phyloP scores from a whole-genome alignment of 2,797 vertebrate genomes.

The Myiotriccus ornatus region DNA sequence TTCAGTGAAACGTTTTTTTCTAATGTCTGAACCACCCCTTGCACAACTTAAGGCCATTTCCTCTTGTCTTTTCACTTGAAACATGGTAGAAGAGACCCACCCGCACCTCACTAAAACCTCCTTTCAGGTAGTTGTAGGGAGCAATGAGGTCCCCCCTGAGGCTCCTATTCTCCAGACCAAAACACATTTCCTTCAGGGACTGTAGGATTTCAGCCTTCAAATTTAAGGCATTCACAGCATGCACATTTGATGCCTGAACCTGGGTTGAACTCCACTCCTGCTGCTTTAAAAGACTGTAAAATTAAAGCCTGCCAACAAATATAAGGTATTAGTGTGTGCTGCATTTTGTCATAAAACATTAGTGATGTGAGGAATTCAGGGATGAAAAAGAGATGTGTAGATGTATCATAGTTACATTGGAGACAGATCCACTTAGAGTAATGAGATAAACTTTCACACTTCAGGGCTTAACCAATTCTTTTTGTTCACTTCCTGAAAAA shows the following conservation, averaged over 20 bases:
- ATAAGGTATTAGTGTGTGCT: neutral
- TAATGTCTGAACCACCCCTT: fast-evolving
- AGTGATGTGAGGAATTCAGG: slow-evolving; percentile 1
- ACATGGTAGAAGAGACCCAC: neutral
- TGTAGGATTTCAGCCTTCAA: neutral
- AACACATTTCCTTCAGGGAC: neutral
- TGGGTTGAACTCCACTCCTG: neutral
- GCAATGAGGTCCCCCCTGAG: neutral
- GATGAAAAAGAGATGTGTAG: neutral
- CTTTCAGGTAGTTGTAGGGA: neutral
- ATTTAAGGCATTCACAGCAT: neutral
- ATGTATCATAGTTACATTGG: neutral
- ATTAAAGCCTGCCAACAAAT: neutral
- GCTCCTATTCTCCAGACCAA: neutral
- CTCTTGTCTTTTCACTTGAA: neutral
- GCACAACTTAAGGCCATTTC: neutral
- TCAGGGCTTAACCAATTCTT: slow-evolving; percentile 5
- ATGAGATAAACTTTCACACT: slow-evolving; percentile 20
- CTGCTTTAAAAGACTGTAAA: neutral
- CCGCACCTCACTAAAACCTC: neutral
- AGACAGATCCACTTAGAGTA: slow-evolving; percentile 12
- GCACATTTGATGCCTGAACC: neutral
- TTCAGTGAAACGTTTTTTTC: neutral
- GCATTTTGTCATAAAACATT: neutral
- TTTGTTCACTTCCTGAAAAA: slow-evolving; percentile 4